These are phyloP conservation scores for Rhamphomyia laevipes DNA, from an alignment of 2,888 invertebrate species.

Conservation along the genomic window DNA sequence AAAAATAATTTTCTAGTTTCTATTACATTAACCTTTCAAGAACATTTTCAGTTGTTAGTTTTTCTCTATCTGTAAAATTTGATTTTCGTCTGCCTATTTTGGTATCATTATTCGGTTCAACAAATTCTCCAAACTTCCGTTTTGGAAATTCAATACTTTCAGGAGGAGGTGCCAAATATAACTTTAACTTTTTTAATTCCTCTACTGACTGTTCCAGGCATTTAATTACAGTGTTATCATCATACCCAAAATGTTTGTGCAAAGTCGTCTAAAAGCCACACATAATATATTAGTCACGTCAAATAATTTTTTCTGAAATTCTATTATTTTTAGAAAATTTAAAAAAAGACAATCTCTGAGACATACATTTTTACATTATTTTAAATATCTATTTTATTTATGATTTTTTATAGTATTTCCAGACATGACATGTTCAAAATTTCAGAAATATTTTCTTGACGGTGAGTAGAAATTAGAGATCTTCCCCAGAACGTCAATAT, in stretches of 20 bases:
- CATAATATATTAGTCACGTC: too few species aligned
- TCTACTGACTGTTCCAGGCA: conserved; percentile 69
- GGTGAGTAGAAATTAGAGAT: too few species aligned
- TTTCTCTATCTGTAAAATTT: conserved; percentile 62
- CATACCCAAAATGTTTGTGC: conserved; percentile 77
- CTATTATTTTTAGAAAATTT: too few species aligned
- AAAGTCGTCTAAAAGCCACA: conserved; percentile 40
- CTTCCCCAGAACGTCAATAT: too few species aligned
- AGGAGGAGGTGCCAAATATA: conserved; percentile 67
- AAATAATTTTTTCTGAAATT: too few species aligned
- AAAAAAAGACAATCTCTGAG: too few species aligned
- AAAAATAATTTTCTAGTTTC: too few species aligned
- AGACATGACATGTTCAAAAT: too few species aligned
- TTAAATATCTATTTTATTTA: too few species aligned
- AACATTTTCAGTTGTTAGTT: conserved; percentile 57
- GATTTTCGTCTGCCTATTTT: conserved; percentile 57
- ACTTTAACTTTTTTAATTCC: conserved; percentile 65
- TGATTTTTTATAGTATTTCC: too few species aligned
- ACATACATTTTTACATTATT: too few species aligned
- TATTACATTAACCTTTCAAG: conserved; percentile 39
- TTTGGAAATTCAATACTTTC: conserved; percentile 64
- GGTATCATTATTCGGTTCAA: conserved; percentile 59
- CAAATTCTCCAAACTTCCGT: conserved; percentile 66
- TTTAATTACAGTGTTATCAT: conserved; percentile 75
- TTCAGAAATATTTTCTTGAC: too few species aligned